Evolutionary conservation across 2,113 vertebrate species (phyloP), one percentile per base, ranked within the genome.

Genomic region (Potamarius usumacintae): DNA sequence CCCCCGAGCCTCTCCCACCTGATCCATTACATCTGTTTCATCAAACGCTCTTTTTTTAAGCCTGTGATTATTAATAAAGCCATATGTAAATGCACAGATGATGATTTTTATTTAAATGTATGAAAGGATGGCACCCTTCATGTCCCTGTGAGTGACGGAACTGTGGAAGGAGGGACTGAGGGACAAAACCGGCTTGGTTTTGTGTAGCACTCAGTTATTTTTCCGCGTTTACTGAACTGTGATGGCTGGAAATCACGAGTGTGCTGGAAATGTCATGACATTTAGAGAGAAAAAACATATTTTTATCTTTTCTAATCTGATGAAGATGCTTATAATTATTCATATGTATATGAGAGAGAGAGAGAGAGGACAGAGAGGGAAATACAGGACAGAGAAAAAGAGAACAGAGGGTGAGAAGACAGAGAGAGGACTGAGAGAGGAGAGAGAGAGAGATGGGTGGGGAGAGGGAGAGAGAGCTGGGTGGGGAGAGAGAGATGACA

Each of bases 231-330:
- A 42, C 18, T 84, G 20, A 25, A 78, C 52, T 58, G 17, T 52
- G 80, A 15, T 52, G 3, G 27, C 30, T 84, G 62, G 17, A 30
- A 79, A 50, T 84, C 14, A 1, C 53, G 58, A 58, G 63, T 72
- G 63, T 65, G 58, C 1, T 50, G 52, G 48, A 74, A 88, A 85
- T 82, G 48, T 82, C 87, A 82, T 65, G 58, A 83, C 84, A 65
- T 89, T 89, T 78, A 76, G 11, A 67, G 63, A 67, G 25, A 0
- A 9, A 27, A 11, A 27, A 5, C 65, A 27, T 67, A 10, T 27
- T 27, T 67, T 27, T n/a, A 34, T 71, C 67, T 30, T 30, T 17
- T 71, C 67, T 71, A 71, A 71, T 17, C 67, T 34, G 27, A 30
- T 17, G 27, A 30, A 69, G 1, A 71, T 71, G 67, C 34, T 30